A percentile compares a stretch with the other conserved stretches of the same genome.
Conservation (phyloP, 2,888 invertebrate genomes). For the Hyposoter dolosus region DNA sequence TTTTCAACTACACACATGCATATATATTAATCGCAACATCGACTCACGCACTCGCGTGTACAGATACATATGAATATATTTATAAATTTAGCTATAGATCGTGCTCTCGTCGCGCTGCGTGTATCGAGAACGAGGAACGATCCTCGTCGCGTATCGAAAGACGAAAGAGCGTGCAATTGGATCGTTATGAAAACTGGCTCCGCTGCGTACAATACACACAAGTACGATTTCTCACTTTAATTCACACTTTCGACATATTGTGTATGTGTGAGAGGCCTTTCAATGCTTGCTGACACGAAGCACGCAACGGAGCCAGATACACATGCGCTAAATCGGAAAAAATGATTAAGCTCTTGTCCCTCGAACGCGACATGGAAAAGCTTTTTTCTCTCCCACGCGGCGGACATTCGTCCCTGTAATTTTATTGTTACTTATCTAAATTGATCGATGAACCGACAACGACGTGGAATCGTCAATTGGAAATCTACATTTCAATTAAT, state of each 20-base stretch:
- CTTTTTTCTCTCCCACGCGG: background rate
- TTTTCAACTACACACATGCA: slow-evolving; percentile 24
- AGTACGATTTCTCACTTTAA: slow-evolving; percentile 9
- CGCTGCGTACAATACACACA: slow-evolving; percentile 21
- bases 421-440: background rate
- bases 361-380: background rate
- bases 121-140: slow-evolving; percentile 24
- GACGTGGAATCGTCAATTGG: background rate
- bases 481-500: no score
- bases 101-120: background rate
- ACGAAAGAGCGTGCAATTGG: slow-evolving; percentile 62
- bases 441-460: background rate
- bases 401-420: background rate
- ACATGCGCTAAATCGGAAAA: slow-evolving; percentile 29
- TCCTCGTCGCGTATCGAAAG: slow-evolving; percentile 51
- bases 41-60: background rate
- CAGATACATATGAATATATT: background rate
- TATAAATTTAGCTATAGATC: background rate
- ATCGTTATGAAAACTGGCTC: slow-evolving; percentile 59
- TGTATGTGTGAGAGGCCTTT: background rate
- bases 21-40: background rate
- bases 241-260: slow-evolving; percentile 12
- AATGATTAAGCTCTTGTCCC: slow-evolving; percentile 23
- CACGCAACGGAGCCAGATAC: slow-evolving; percentile 5
- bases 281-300: slow-evolving; percentile 53